Conservation (phyloP, 1,140 invertebrate species). For the Gonatopus flavifemur region DNA sequence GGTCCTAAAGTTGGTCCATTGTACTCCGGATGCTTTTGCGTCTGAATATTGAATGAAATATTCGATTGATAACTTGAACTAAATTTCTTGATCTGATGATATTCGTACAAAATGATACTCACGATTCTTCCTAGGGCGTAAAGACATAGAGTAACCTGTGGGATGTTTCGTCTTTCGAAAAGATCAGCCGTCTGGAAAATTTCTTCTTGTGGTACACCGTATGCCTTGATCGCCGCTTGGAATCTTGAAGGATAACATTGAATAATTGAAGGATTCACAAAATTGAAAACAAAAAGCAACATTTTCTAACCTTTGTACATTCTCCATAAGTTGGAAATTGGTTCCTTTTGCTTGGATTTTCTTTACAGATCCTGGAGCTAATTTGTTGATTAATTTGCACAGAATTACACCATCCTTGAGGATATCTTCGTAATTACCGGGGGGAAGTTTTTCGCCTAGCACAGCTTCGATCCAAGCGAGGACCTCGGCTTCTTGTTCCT, state of each 20-base stretch:
- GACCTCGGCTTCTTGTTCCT: constrained; percentile 89
- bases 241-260: constrained; percentile 64
- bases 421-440: constrained; percentile 85
- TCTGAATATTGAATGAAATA: constrained; percentile 57
- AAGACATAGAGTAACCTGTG: constrained; percentile 90
- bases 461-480: constrained; percentile 88
- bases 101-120: constrained; percentile 59
- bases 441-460: constrained; percentile 83
- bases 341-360: constrained; percentile 95
- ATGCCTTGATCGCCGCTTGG: constrained; percentile 89
- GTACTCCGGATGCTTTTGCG: constrained; percentile 93
- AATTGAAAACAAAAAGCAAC: neutral
- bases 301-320: constrained; percentile 78
- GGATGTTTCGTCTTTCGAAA: constrained; percentile 94
- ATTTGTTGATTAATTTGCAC: constrained; percentile 94
- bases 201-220: constrained; percentile 94
- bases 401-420: constrained; percentile 89
- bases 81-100: neutral
- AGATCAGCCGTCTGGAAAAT: constrained; percentile 98
- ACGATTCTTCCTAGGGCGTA: constrained; percentile 88
- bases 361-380: constrained; percentile 90
- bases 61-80: neutral
- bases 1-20: constrained; percentile 86
- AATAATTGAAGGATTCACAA: neutral
- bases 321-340: constrained; percentile 98